These are phyloP conservation scores for Drosophila oshimai DNA, from an alignment of 1,140 invertebrate genomes.

Conservation along the genomic window DNA sequence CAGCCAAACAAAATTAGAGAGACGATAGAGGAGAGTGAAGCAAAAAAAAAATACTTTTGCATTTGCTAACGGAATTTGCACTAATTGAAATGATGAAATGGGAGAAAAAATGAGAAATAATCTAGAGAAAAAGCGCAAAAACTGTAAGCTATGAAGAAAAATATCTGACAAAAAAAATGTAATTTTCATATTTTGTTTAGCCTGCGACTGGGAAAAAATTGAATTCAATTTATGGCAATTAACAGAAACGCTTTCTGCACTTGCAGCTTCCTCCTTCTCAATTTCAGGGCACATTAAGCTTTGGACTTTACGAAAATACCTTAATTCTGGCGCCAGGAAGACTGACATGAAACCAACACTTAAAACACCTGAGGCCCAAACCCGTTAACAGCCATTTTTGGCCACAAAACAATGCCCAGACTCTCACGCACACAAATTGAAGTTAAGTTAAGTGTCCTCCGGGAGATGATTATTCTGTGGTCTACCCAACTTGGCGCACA, in stretches of 20 bases:
- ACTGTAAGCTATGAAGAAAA: constrained; percentile 14
- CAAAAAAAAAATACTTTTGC: constrained; percentile 32
- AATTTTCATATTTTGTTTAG: constrained; percentile 49
- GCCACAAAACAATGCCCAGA: constrained; percentile 39
- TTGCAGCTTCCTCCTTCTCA: not conserved
- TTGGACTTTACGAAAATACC: constrained; percentile 1
- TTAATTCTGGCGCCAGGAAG: not conserved
- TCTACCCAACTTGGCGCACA: constrained; percentile 8
- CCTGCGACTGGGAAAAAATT: constrained; percentile 21
- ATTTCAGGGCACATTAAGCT: constrained; percentile 2
- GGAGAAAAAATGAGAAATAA: constrained; percentile 27
- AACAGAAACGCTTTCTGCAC: constrained; percentile 46
- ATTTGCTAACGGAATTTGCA: constrained; percentile 55
- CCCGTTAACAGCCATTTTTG: constrained; percentile 39
- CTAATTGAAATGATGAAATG: constrained; percentile 74
- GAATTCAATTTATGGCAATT: constrained; percentile 65
- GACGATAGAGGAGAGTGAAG: not conserved
- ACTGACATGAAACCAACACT: constrained; percentile 2
- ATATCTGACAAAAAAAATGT: constrained; percentile 28
- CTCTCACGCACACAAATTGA: constrained; percentile 38
- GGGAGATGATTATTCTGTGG: constrained; percentile 42
- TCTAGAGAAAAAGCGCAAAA: constrained; percentile 27
- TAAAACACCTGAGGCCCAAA: constrained; percentile 5
- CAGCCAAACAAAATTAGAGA: constrained; percentile 27
- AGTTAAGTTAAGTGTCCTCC: constrained; percentile 45